Percentiles rank a stretch among this genome's conserved stretches.
phyloP scores from a whole-genome alignment of 1,140 invertebrate species.

The Theocolax elegans region DNA sequence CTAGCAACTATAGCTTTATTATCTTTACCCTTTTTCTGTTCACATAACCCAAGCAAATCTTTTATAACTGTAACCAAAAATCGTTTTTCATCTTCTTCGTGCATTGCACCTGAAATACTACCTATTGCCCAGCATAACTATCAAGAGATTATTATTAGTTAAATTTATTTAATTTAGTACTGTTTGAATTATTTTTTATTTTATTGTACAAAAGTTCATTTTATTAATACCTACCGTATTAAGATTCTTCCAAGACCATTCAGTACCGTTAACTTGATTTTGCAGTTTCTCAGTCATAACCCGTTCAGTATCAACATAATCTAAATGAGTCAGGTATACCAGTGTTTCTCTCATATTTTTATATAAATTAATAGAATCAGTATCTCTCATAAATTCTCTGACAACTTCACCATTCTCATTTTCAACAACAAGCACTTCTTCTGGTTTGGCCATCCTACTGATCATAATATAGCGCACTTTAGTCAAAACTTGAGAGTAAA shows the following conservation, averaged over 20 bases:
- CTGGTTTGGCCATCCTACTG: constrained; percentile 99
- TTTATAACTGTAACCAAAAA: constrained; percentile 99
- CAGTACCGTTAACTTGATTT: constrained; percentile 98
- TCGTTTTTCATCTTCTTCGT: constrained; percentile 98
- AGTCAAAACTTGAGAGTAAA: constrained; percentile 85
- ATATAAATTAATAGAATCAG: constrained; percentile 99
- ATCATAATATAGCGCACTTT: constrained; percentile 99
- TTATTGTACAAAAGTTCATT: neutral
- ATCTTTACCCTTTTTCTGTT: constrained; percentile 99
- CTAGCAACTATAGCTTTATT: constrained; percentile 99
- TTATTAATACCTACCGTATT: constrained; percentile 79
- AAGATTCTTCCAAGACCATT: constrained; percentile 99
- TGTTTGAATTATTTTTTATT: constrained; percentile 8
- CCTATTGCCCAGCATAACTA: constrained; percentile 99
- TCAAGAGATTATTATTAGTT: constrained; percentile 35
- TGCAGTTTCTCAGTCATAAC: constrained; percentile 99
- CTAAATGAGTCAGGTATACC: constrained; percentile 98
- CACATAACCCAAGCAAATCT: constrained; percentile 96
- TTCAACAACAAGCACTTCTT: constrained; percentile 99
- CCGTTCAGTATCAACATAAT: constrained; percentile 96
- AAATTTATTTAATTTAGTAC: constrained; percentile 23
- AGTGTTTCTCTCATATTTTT: constrained; percentile 99
- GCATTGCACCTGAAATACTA: constrained; percentile 98
- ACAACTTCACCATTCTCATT: constrained; percentile 99
- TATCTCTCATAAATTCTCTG: constrained; percentile 99